A percentile compares a stretch with the other conserved stretches of the same genome.
These are phyloP conservation scores for Congeria kusceri DNA, from an alignment of 2,888 invertebrate species.

Conservation along the genomic window DNA sequence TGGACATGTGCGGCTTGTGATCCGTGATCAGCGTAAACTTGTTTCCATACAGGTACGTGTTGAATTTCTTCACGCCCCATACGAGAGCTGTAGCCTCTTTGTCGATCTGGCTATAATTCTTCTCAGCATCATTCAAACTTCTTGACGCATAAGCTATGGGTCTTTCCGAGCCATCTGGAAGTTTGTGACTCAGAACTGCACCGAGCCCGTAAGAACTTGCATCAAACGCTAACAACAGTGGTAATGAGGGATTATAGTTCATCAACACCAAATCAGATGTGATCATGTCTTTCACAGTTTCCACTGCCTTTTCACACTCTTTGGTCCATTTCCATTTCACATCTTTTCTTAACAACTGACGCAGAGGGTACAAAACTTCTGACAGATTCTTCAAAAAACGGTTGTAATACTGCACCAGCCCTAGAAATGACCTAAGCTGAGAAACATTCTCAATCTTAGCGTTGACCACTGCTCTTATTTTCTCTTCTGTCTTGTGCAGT, in stretches of 20 bases:
- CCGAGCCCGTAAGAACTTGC: conserved; percentile 79
- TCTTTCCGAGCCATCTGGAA: conserved; percentile 40
- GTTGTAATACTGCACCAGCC: conserved; percentile 46
- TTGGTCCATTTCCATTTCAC: conserved; percentile 36
- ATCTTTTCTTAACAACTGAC: conserved; percentile 30
- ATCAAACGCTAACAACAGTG: no score
- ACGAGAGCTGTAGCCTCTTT: conserved; percentile 84
- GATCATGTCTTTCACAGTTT: conserved; percentile 67
- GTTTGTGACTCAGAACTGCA: conserved; percentile 73
- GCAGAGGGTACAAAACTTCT: conserved; percentile 30
- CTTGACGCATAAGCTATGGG: conserved; percentile 81
- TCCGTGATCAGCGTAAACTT: conserved; percentile 80
- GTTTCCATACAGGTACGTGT: conserved; percentile 83
- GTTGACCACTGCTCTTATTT: conserved; percentile 38
- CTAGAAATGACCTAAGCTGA: conserved; percentile 43
- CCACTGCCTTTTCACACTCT: conserved; percentile 40
- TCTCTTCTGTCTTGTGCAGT: conserved; percentile 45
- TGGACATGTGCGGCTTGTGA: no score
- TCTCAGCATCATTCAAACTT: conserved; percentile 84
- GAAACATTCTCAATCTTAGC: conserved; percentile 39
- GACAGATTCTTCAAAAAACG: conserved; percentile 42
- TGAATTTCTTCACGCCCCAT: conserved; percentile 84
- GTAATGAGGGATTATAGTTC: conserved; percentile 80
- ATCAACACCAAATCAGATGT: conserved; percentile 68
- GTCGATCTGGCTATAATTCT: conserved; percentile 83